Conservation (phyloP, 1,140 invertebrate species). For the Cepaea nemoralis region DNA sequence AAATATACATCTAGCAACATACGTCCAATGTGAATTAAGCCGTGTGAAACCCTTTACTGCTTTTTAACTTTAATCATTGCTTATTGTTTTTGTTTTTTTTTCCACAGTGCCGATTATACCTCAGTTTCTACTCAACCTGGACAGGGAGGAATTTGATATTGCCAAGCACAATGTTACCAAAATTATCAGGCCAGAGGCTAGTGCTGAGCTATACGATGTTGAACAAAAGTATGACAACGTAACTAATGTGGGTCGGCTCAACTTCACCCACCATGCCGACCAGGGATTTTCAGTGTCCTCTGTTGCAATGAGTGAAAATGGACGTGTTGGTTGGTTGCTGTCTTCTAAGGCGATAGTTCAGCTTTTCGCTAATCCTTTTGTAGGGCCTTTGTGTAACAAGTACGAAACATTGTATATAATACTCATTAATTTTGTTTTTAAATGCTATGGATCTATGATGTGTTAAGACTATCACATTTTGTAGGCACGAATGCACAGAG, state of each 20-base stretch:
- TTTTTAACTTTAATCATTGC: too few relatives aligned
- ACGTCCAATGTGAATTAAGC: too few relatives aligned
- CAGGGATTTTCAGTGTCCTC: slow-evolving; percentile 63
- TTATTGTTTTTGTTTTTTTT: slow-evolving; percentile 21
- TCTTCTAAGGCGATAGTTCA: slow-evolving; percentile 97
- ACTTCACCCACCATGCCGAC: slow-evolving; percentile 10
- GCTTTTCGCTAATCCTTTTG: slow-evolving; percentile 92
- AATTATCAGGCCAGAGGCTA: slow-evolving; percentile 1
- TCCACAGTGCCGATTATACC: slow-evolving; percentile 69
- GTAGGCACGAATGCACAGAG: too few relatives aligned
- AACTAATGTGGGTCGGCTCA: neutral
- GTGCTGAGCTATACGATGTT: neutral
- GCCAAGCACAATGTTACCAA: slow-evolving; percentile 8
- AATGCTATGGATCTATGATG: too few relatives aligned
- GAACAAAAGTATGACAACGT: slow-evolving; percentile 8
- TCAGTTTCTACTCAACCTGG: slow-evolving; percentile 77
- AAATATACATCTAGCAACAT: too few relatives aligned
- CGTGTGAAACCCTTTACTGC: too few relatives aligned
- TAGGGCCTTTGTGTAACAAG: slow-evolving; percentile 95
- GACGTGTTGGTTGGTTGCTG: slow-evolving; percentile 85
- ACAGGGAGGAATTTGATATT: slow-evolving; percentile 44
- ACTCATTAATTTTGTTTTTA: too few relatives aligned
- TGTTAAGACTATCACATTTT: too few relatives aligned
- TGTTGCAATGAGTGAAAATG: slow-evolving; percentile 62
- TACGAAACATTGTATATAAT: too few relatives aligned